phyloP scores from a whole-genome alignment of 2,888 invertebrate genomes.

The Celastrina argiolus region DNA sequence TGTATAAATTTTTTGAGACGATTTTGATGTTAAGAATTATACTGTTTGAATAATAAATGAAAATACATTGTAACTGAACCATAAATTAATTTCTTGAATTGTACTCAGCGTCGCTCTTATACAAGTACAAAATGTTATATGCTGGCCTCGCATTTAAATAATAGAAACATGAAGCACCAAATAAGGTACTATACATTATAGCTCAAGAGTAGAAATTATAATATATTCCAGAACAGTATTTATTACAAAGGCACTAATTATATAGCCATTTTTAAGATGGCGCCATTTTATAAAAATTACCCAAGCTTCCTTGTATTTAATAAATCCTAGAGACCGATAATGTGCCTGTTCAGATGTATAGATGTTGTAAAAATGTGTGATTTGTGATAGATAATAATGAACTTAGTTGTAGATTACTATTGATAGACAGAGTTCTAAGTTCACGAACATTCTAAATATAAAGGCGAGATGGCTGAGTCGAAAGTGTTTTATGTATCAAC shows the following conservation, averaged over 20 bases:
- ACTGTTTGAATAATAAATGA: not conserved
- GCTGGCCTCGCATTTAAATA: slow-evolving; percentile 22
- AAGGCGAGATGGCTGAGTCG: slow-evolving; percentile 28
- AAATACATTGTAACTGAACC: too few relatives aligned
- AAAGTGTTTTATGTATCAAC: slow-evolving; percentile 31
- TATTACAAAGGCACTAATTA: slow-evolving; percentile 23
- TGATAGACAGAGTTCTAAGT: slow-evolving; percentile 12
- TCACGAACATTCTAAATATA: slow-evolving; percentile 22
- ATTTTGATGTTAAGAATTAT: not conserved
- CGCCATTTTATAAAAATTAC: slow-evolving; percentile 18
- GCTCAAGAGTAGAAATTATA: slow-evolving; percentile 28
- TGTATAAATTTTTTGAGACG: slow-evolving; percentile 14
- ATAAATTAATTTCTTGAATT: not conserved
- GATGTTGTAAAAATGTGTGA: slow-evolving; percentile 33
- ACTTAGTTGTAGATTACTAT: slow-evolving; percentile 9
- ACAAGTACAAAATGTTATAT: slow-evolving; percentile 13
- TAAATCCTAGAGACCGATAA: slow-evolving; percentile 35
- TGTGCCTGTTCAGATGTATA: slow-evolving; percentile 38
- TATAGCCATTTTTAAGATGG: slow-evolving; percentile 23
- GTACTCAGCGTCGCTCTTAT: not conserved
- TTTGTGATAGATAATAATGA: slow-evolving; percentile 31
- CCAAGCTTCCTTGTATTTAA: slow-evolving; percentile 29
- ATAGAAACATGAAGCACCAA: slow-evolving; percentile 15
- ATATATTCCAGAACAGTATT: slow-evolving; percentile 29
- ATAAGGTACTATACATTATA: slow-evolving; percentile 23